Conservation (phyloP, 2,797 vertebrate genomes). For the Melanotaenia nigrans region DNA sequence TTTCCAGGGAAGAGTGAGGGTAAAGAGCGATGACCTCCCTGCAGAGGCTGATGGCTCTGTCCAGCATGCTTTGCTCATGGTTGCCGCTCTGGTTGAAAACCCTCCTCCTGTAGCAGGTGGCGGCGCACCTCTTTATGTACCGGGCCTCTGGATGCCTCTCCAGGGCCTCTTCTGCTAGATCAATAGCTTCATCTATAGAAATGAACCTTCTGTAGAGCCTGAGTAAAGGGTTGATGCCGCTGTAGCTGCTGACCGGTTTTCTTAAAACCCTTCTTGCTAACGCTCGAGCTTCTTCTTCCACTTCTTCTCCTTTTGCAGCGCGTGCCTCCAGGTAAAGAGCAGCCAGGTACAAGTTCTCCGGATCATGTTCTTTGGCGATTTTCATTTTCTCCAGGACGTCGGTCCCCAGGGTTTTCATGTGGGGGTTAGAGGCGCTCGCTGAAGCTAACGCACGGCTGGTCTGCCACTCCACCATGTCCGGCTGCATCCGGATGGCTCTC, state of each 20-base stretch:
- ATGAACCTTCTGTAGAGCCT: conserved; percentile 39
- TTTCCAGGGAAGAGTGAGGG: conserved; percentile 40
- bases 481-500: conserved; percentile 70
- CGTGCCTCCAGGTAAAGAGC: conserved; percentile 43
- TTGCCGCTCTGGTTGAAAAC: conserved; percentile 30
- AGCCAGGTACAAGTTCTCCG: conserved; percentile 64
- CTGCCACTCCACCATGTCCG: conserved; percentile 68
- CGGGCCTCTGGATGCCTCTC: conserved; percentile 62
- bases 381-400: conserved; percentile 57
- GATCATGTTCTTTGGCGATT: conserved; percentile 56
- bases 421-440: accelerated
- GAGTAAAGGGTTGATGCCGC: conserved; percentile 59
- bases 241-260: conserved; percentile 60
- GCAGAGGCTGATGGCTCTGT: conserved; percentile 53
- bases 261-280: conserved; percentile 1
- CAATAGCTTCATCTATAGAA: conserved; percentile 63
- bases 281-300: conserved; percentile 7
- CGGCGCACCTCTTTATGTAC: conserved; percentile 60
- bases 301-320: conserved; percentile 2
- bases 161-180: conserved; percentile 63
- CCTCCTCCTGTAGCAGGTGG: conserved; percentile 60
- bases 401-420: not conserved
- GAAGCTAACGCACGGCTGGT: conserved; percentile 55
- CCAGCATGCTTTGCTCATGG: conserved; percentile 23
- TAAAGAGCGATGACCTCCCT: conserved; percentile 64